Percentiles rank a stretch among this genome's conserved stretches.
These are phyloP conservation scores for Lophius piscatorius DNA, from an alignment of 2,113 vertebrate species.

Conservation along the genomic window DNA sequence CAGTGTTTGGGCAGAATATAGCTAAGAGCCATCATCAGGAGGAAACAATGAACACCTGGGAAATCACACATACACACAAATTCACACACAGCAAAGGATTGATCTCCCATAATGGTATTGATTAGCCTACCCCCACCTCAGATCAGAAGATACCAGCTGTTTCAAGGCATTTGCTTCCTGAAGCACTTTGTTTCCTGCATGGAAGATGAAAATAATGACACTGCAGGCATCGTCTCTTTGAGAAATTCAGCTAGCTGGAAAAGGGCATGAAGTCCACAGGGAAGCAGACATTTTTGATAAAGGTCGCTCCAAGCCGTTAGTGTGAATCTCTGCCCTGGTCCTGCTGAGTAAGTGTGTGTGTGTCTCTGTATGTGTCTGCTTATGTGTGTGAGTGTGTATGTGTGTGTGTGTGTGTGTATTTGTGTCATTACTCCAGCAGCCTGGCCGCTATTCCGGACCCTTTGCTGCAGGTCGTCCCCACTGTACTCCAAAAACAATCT, in stretches of 20 bases:
- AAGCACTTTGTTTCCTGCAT: slow-evolving; percentile 55
- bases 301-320: slow-evolving; percentile 52
- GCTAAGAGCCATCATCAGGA: slow-evolving; percentile 20
- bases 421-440: background rate
- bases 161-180: slow-evolving; percentile 66
- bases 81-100: slow-evolving; percentile 49
- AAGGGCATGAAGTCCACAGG: slow-evolving; percentile 72
- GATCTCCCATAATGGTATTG: slow-evolving; percentile 68
- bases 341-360: slow-evolving; percentile 12
- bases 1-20: slow-evolving; percentile 15
- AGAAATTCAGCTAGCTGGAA: slow-evolving; percentile 56
- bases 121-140: slow-evolving; percentile 66
- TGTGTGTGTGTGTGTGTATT: background rate
- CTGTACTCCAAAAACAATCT: no score
- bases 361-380: slow-evolving; percentile 11
- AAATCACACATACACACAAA: slow-evolving; percentile 38
- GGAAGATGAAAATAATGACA: slow-evolving; percentile 71
- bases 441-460: no score
- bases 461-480: no score
- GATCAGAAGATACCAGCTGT: slow-evolving; percentile 73
- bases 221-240: slow-evolving; percentile 39
- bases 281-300: slow-evolving; percentile 52
- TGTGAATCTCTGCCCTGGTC: slow-evolving; percentile 53
- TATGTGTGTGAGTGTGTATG: slow-evolving; percentile 4
- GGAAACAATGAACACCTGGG: slow-evolving; percentile 43